These are phyloP conservation scores for Phyllotreta striolata DNA, from an alignment of 2,888 invertebrate species.

Conservation along the genomic window DNA sequence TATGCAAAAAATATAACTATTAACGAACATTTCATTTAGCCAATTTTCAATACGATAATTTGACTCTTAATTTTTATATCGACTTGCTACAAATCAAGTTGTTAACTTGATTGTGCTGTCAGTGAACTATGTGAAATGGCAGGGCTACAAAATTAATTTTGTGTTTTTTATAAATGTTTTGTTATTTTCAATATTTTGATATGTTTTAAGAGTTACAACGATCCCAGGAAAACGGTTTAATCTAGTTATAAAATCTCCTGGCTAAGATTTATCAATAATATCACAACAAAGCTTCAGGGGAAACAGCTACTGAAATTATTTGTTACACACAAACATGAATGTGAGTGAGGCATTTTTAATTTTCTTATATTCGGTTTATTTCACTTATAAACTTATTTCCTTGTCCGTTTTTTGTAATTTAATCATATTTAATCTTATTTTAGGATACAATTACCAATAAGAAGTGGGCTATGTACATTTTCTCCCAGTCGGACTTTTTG, in stretches of 20 bases:
- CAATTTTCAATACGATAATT: constrained; percentile 1
- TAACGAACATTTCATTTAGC: too few species aligned
- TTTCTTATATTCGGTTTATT: not conserved
- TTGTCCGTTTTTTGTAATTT: not conserved
- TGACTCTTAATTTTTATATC: not conserved
- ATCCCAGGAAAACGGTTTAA: not conserved
- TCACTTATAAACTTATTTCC: constrained; percentile 7
- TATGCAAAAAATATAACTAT: too few species aligned
- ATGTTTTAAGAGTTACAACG: constrained; percentile 3
- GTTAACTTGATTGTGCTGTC: constrained; percentile 24
- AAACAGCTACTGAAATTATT: constrained; percentile 49
- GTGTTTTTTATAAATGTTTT: constrained; percentile 23
- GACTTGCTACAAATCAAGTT: not conserved
- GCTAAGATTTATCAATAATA: not conserved
- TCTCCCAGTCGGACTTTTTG: constrained; percentile 26
- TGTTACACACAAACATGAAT: constrained; percentile 50
- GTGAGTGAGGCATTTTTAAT: constrained; percentile 36
- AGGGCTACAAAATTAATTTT: constrained; percentile 18
- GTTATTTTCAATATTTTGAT: constrained; percentile 12
- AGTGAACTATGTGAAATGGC: constrained; percentile 29
- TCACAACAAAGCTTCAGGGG: constrained; percentile 18
- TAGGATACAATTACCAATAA: constrained; percentile 19
- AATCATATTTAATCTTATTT: constrained; percentile 4
- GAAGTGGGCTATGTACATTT: constrained; percentile 27
- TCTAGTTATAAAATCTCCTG: not conserved